These are phyloP conservation scores for Picathartes gymnocephalus DNA, from an alignment of 2,113 vertebrate genomes.

Conservation along the genomic window DNA sequence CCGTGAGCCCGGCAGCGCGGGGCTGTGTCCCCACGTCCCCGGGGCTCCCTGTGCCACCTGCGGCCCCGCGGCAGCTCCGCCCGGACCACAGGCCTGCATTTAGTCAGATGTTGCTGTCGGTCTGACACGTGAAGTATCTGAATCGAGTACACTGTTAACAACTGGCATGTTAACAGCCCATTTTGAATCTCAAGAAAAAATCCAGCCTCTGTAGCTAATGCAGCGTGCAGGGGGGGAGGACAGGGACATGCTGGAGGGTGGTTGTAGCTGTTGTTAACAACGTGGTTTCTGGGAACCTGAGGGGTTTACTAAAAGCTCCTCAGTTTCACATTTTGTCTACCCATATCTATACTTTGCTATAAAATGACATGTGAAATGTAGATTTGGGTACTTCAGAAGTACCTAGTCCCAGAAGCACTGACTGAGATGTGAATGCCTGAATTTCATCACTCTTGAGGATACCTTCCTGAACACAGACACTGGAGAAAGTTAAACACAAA, in stretches of 20 bases:
- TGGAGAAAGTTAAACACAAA: background rate
- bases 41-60: accelerated
- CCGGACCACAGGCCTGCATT: accelerated
- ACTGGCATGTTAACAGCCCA: background rate
- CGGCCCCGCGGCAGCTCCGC: accelerated
- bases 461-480: background rate
- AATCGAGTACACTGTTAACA: background rate
- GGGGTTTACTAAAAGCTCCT: background rate
- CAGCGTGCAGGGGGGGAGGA: accelerated
- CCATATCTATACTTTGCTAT: background rate
- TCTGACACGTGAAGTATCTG: background rate
- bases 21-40: background rate
- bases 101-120: background rate
- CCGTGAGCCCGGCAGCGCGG: accelerated
- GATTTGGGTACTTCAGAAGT: background rate
- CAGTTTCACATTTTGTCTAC: background rate
- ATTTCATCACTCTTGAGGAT: background rate
- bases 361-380: background rate
- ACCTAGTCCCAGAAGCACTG: background rate
- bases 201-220: background rate
- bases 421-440: background rate
- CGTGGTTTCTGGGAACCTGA: background rate
- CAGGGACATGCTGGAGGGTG: background rate
- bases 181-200: background rate
- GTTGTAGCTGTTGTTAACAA: background rate